Conservation (phyloP, 2,797 vertebrate species). For the Sparidentex hasta region DNA sequence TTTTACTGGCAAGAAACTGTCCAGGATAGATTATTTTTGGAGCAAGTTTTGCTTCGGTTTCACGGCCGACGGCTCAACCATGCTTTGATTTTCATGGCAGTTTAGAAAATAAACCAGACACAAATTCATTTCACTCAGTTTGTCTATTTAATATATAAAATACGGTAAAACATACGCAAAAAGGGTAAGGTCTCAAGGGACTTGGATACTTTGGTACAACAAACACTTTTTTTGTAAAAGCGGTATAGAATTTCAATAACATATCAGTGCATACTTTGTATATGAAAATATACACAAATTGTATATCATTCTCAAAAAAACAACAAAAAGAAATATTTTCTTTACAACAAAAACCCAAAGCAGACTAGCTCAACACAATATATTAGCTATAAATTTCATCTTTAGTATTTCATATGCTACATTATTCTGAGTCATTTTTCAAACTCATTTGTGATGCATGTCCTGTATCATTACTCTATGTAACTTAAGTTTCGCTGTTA, state of each 20-base stretch:
- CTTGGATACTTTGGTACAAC: constrained; percentile 98
- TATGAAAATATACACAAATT: constrained; percentile 98
- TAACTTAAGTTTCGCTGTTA: constrained; percentile 84
- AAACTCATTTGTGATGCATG: constrained; percentile 90
- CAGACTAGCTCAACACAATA: constrained; percentile 98
- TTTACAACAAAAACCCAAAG: constrained; percentile 91
- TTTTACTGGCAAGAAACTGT: background rate
- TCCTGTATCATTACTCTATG: constrained; percentile 83
- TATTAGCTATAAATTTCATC: constrained; percentile 95
- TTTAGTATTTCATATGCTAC: constrained; percentile 90
- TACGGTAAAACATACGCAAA: constrained; percentile 92
- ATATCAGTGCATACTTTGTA: constrained; percentile 98
- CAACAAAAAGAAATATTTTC: constrained; percentile 86
- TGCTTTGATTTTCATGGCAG: background rate
- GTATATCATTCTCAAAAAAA: constrained; percentile 95
- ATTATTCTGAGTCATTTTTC: constrained; percentile 83
- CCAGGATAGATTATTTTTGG: background rate
- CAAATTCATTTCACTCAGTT: constrained; percentile 85
- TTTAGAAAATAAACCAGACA: constrained; percentile 31
- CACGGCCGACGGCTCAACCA: background rate
- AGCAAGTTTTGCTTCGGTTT: background rate
- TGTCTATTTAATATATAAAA: constrained; percentile 95
- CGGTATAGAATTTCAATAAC: constrained; percentile 96
- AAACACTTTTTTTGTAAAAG: constrained; percentile 97
- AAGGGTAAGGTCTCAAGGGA: constrained; percentile 92